Percentiles rank a stretch among this genome's conserved stretches.
Conservation (phyloP, 2,797 vertebrate species). For the Microctenopoma lineatum region DNA sequence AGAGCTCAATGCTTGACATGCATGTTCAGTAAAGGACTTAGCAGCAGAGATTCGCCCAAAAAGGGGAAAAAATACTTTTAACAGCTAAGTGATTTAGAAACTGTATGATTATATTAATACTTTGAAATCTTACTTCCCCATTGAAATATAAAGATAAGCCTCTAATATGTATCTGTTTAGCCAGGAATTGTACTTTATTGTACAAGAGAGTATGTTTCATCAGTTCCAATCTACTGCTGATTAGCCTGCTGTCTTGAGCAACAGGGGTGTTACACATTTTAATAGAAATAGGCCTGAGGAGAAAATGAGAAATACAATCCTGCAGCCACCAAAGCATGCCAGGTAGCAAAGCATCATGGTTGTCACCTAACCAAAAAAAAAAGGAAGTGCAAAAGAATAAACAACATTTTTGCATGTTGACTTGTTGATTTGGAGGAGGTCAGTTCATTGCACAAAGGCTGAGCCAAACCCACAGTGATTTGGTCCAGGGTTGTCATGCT, state of each 20-base stretch:
- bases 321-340: slow-evolving; percentile 77
- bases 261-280: slow-evolving; percentile 75
- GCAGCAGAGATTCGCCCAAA: slow-evolving; percentile 33
- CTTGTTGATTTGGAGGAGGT: slow-evolving; percentile 76
- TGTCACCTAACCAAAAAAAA: slow-evolving; percentile 39
- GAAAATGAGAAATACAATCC: slow-evolving; percentile 54
- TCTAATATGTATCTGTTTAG: slow-evolving; percentile 34
- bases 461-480: slow-evolving; percentile 67
- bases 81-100: slow-evolving; percentile 27
- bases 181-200: slow-evolving; percentile 44
- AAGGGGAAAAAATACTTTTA: slow-evolving; percentile 35
- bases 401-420: slow-evolving; percentile 77
- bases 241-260: slow-evolving; percentile 80
- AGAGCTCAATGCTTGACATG: slow-evolving; percentile 95
- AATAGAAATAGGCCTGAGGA: slow-evolving; percentile 55
- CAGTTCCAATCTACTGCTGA: slow-evolving; percentile 46
- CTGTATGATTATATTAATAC: slow-evolving; percentile 18
- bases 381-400: slow-evolving; percentile 12
- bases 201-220: slow-evolving; percentile 28
- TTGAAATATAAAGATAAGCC: slow-evolving; percentile 41
- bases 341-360: slow-evolving; percentile 75
- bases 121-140: slow-evolving; percentile 31
- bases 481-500: slow-evolving; percentile 67
- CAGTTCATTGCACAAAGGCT: slow-evolving; percentile 84
- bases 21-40: slow-evolving; percentile 83